These are phyloP conservation scores for Neolamprologus toae DNA, from an alignment of 2,113 vertebrate species.

Conservation along the genomic window DNA sequence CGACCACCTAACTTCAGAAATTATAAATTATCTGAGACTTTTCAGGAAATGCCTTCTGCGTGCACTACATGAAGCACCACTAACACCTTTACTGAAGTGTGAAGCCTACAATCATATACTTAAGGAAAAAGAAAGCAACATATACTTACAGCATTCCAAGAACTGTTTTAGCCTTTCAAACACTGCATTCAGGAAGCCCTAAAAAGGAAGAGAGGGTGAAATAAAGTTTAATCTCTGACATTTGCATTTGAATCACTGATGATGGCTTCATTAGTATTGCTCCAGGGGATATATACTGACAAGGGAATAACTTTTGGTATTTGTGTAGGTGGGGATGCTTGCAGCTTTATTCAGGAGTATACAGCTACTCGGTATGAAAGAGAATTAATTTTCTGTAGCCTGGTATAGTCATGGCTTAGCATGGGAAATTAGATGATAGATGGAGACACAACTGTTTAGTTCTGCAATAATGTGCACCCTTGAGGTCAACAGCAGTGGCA, in stretches of 20 bases:
- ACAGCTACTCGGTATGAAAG: background rate
- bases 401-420: background rate
- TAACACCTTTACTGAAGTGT: background rate
- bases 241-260: slow-evolving; percentile 26
- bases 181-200: slow-evolving; percentile 88
- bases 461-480: slow-evolving; percentile 42
- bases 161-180: slow-evolving; percentile 93
- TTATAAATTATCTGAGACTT: background rate
- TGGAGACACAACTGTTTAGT: slow-evolving; percentile 35
- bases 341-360: background rate
- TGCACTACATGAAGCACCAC: background rate
- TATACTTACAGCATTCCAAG: slow-evolving; percentile 91
- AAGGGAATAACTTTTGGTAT: background rate
- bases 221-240: slow-evolving; percentile 33
- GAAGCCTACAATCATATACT: background rate
- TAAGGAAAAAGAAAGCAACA: background rate
- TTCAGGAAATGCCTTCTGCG: background rate
- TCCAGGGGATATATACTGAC: background rate
- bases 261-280: slow-evolving; percentile 12
- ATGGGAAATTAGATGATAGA: slow-evolving; percentile 42
- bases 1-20: background rate
- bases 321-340: background rate
- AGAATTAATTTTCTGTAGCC: slow-evolving; percentile 29
- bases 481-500: slow-evolving; percentile 31
- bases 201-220: slow-evolving; percentile 29